Percentiles rank a stretch among this genome's conserved stretches.
phyloP scores from a whole-genome alignment of 2,113 vertebrate species.

The Silurus asotus region DNA sequence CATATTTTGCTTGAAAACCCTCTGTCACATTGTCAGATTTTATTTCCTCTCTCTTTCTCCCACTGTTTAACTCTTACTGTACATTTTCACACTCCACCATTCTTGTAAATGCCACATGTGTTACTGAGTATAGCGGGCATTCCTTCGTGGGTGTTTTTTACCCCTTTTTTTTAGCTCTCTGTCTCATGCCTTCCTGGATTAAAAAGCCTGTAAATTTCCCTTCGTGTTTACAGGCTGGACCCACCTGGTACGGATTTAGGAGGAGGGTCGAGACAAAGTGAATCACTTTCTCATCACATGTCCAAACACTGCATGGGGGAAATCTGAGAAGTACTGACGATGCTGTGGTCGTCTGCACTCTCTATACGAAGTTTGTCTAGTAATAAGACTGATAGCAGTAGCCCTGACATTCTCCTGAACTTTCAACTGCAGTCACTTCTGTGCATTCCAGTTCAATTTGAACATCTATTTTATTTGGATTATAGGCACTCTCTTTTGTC shows the following conservation, averaged over 20 bases:
- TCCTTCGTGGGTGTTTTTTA: slow-evolving; percentile 13
- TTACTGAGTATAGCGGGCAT: slow-evolving; percentile 15
- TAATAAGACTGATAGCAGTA: not conserved
- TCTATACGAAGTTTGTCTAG: not conserved
- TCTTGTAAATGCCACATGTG: not conserved
- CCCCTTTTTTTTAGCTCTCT: not conserved
- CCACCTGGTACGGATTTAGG: slow-evolving; percentile 9
- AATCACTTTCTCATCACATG: slow-evolving; percentile 3
- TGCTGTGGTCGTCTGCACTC: not conserved
- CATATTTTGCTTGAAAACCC: not conserved
- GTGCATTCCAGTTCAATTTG: not conserved
- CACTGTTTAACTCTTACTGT: slow-evolving; percentile 1
- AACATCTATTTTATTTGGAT: slow-evolving; percentile 16
- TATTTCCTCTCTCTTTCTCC: slow-evolving; percentile 13
- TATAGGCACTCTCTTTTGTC: slow-evolving; percentile 20
- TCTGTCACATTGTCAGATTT: slow-evolving; percentile 11
- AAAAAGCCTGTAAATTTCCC: slow-evolving; percentile 42
- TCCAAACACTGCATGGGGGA: slow-evolving; percentile 7
- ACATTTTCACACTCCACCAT: slow-evolving; percentile 1
- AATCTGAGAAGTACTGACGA: not conserved
- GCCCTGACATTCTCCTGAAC: not conserved
- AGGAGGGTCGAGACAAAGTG: slow-evolving; percentile 9
- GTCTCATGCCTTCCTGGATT: slow-evolving; percentile 22
- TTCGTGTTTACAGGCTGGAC: not conserved
- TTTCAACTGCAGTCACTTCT: not conserved